Evolutionary conservation across 2,888 invertebrate genomes (phyloP).

Genomic region (Ecliptopera silaceata): DNA sequence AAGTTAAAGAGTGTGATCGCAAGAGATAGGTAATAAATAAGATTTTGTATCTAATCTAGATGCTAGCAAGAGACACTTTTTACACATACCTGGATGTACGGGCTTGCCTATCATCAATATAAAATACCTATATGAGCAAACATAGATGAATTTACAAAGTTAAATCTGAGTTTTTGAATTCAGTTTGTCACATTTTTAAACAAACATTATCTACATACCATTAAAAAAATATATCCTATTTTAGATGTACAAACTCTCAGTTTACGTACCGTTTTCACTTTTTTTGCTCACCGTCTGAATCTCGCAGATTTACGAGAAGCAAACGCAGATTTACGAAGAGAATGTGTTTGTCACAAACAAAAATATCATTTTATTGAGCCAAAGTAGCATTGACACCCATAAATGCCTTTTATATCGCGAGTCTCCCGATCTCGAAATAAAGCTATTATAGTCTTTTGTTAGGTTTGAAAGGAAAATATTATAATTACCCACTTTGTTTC

Average conservation of each 20-base stretch:
- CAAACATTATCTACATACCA: too few relatives aligned
- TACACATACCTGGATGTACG: too few relatives aligned
- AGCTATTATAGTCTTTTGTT: constrained; percentile 1
- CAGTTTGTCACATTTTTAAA: too few relatives aligned
- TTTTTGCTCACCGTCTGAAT: not conserved
- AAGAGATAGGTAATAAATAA: too few relatives aligned
- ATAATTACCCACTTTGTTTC: too few relatives aligned
- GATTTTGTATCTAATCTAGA: too few relatives aligned
- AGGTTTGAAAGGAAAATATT: not conserved
- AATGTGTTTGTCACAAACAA: constrained; percentile 28
- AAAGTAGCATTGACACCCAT: constrained; percentile 21
- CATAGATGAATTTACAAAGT: too few relatives aligned
- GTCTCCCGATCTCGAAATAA: constrained; percentile 4
- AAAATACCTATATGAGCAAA: too few relatives aligned
- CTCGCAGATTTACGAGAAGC: constrained; percentile 7
- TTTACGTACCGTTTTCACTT: not conserved
- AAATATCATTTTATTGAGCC: constrained; percentile 31
- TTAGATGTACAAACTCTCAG: not conserved
- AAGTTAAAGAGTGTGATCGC: constrained; percentile 7
- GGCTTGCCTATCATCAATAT: too few relatives aligned
- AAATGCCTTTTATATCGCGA: not conserved
- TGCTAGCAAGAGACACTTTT: too few relatives aligned
- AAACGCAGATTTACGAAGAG: constrained; percentile 9
- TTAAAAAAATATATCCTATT: too few relatives aligned
- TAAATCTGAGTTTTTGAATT: too few relatives aligned